phyloP scores from a whole-genome alignment of 2,113 vertebrate species.

The Willisornis vidua region DNA sequence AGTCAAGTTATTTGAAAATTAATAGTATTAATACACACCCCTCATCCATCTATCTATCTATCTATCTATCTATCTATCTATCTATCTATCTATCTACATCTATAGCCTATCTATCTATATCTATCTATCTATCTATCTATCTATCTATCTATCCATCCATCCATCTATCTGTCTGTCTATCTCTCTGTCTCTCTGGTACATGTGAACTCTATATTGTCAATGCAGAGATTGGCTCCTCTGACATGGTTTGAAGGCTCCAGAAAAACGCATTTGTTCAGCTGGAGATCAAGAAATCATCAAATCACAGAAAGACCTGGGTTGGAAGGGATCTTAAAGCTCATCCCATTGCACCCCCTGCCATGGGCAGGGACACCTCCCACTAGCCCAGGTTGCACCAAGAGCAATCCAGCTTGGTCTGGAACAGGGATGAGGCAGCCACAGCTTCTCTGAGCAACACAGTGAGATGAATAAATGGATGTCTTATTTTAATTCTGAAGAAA shows the following conservation, averaged over 20 bases:
- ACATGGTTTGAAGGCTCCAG: background rate
- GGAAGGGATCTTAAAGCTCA: background rate
- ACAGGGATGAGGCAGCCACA: background rate
- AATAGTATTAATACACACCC: background rate
- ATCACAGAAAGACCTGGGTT: background rate
- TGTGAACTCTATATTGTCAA: background rate
- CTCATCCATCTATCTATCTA: too few species aligned
- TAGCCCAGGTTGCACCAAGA: background rate
- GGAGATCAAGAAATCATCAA: background rate
- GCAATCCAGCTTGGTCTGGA: background rate
- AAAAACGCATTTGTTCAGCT: background rate
- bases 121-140: too few species aligned
- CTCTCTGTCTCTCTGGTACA: background rate
- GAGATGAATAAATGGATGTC: background rate
- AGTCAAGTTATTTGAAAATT: background rate
- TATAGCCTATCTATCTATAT: too few species aligned
- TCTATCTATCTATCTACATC: too few species aligned
- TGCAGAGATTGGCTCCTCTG: background rate
- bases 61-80: too few species aligned
- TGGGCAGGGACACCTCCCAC: background rate
- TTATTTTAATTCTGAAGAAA: background rate
- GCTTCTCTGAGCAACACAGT: background rate
- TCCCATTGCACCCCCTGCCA: background rate
- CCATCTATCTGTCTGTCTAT: background rate
- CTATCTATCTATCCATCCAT: too few species aligned